Base-by-base conservation (phyloP, 2,113 vertebrate species). In the Oryzias celebensis region DNA sequence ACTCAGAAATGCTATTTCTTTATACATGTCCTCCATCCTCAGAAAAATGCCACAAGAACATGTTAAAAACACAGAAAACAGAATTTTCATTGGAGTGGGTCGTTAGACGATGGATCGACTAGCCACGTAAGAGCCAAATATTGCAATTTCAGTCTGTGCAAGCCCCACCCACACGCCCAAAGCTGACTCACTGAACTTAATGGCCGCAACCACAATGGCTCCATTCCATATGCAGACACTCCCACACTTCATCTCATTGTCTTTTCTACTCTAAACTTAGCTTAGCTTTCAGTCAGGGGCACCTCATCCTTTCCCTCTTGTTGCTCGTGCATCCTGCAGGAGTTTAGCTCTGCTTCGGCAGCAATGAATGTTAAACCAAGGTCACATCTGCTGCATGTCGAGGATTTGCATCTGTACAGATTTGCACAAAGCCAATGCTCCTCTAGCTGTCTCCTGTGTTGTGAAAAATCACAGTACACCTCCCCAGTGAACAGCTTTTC, bases 241-340 rank as follows among this genome's bases (percentile, higher is more conserved):
- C 79, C 80, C 60, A 77, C 79, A 52, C 62, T 50, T 10, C 49
- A 67, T 71, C 47, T 48, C 47, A 48, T 79, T 52, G 68, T 77
- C 74, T 71, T 79, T 77, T 65, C 80, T 78, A 71, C 52, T 72
- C 77, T 82, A 83, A 85, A 88, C 82, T 78, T 81, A 71, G 82
- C 74, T 17, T 41, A 50, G 62, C 80, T 73, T 80, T 83, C 66
- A 81, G 51, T 80, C 54, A 62, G 67, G 41, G 16, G 59, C 67
- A 58, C 65, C 71, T 81, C 58, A 73, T 62, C 60, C 49, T 45
- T 66, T 61, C 51, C 5, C 44, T 68, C 62, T 61, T 65, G 73
- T 71, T 80, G 65, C 59, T 67, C 62, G 59, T 62, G 51, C 48
- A 67, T 76, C 68, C 41, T 71, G 65, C 65, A 67, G 58, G 49